Evolutionary conservation across 2,888 invertebrate species (phyloP).

Genomic region (Copidosoma aretas): DNA sequence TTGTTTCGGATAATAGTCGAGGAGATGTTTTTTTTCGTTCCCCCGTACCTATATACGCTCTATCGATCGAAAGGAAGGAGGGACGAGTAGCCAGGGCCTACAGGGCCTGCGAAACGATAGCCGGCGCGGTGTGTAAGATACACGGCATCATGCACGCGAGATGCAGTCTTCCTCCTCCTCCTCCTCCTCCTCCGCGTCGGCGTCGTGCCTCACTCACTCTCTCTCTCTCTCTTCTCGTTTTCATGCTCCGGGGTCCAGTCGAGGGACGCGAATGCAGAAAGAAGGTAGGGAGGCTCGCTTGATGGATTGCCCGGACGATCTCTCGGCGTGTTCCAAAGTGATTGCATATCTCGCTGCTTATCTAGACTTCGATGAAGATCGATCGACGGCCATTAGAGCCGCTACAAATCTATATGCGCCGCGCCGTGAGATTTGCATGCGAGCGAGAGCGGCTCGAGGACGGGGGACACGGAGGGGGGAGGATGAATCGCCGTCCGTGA

Average conservation of each 20-base stretch:
- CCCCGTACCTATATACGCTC: too few species aligned
- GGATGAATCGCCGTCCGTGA: slow-evolving; percentile 27
- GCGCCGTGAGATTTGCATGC: slow-evolving; percentile 46
- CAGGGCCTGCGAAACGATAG: not conserved
- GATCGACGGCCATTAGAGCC: slow-evolving; percentile 53
- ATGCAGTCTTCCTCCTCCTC: not conserved
- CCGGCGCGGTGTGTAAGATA: not conserved
- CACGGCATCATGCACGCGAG: slow-evolving; percentile 18
- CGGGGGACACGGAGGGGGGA: slow-evolving; percentile 2
- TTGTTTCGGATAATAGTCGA: too few species aligned
- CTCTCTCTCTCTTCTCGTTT: not conserved
- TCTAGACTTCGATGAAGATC: slow-evolving; percentile 56
- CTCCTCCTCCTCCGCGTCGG: not conserved
- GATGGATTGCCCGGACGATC: slow-evolving; percentile 54
- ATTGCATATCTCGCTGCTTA: slow-evolving; percentile 56
- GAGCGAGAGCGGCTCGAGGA: not conserved
- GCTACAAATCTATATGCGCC: slow-evolving; percentile 50
- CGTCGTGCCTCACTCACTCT: not conserved
- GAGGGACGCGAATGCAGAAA: slow-evolving; percentile 37
- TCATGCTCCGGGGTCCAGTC: not conserved
- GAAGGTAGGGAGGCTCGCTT: slow-evolving; percentile 41
- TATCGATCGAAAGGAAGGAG: not conserved
- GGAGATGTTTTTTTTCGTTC: too few species aligned
- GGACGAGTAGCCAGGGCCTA: not conserved
- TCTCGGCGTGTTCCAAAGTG: slow-evolving; percentile 52